phyloP scores from a whole-genome alignment of 2,797 vertebrate species.

The Bufotes viridis region DNA sequence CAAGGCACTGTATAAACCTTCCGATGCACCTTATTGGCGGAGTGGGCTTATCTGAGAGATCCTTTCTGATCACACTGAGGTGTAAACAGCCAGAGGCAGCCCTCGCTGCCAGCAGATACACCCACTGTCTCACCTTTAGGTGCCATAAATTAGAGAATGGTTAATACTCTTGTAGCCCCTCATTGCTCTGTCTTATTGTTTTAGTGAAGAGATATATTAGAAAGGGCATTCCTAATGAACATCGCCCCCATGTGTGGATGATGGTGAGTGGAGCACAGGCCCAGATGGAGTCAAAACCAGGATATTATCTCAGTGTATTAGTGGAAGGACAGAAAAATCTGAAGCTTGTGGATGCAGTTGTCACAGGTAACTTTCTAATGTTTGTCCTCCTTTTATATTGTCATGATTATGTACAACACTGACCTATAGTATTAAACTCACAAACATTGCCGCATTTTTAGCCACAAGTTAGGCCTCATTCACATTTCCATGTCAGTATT shows the following conservation, averaged over 20 bases:
- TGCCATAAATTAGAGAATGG: not conserved
- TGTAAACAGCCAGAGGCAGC: too few species aligned
- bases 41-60: too few species aligned
- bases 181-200: constrained; percentile 53
- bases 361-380: constrained; percentile 78
- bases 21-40: too few species aligned
- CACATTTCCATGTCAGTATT: too few species aligned
- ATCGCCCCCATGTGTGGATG: constrained; percentile 91
- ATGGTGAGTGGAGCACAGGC: constrained; percentile 89
- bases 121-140: too few species aligned
- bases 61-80: too few species aligned
- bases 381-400: not conserved
- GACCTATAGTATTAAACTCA: not conserved
- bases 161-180: not conserved
- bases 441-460: too few species aligned
- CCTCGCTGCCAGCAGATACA: too few species aligned
- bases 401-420: not conserved
- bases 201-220: constrained; percentile 95
- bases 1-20: too few species aligned
- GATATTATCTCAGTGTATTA: constrained; percentile 84
- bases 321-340: constrained; percentile 79
- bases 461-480: too few species aligned
- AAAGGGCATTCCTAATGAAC: constrained; percentile 90
- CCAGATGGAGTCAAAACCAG: constrained; percentile 83
- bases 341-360: constrained; percentile 85